Conservation (phyloP, 2,113 vertebrate genomes). For the Rhodinocichla rosea region DNA sequence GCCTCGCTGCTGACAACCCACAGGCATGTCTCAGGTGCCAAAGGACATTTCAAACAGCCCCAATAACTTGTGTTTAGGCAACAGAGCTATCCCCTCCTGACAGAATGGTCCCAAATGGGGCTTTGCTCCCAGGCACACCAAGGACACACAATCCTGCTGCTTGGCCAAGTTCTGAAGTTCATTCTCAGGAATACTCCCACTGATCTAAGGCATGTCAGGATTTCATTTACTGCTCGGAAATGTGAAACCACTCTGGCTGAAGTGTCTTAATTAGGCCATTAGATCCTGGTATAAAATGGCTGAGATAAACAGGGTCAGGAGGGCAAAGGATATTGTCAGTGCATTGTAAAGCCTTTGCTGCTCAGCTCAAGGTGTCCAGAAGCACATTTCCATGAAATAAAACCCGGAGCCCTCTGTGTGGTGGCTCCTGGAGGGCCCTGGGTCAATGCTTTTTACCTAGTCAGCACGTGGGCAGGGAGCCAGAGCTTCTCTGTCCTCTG, state of each 20-base stretch:
- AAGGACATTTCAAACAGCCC: neutral
- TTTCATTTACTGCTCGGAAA: conserved; percentile 7
- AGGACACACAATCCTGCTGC: neutral
- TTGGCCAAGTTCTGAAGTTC: neutral
- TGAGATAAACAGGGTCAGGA: neutral
- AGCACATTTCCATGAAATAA: neutral
- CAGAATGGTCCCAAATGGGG: neutral
- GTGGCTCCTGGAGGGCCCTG: neutral
- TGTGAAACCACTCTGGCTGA: neutral
- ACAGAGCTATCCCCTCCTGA: neutral
- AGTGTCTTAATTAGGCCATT: conserved; percentile 20
- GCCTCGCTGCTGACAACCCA: neutral
- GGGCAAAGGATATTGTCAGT: neutral
- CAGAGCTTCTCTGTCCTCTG: neutral
- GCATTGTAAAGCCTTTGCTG: neutral
- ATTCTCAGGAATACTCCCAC: neutral
- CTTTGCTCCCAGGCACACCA: neutral
- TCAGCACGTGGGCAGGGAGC: neutral
- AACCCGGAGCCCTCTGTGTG: neutral
- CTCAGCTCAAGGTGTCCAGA: neutral
- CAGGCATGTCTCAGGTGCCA: neutral
- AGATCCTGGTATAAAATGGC: neutral
- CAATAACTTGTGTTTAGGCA: neutral
- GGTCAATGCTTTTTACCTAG: accelerated
- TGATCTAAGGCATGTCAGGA: neutral